These are phyloP conservation scores for Otus scops DNA, from an alignment of 2,797 vertebrate genomes.

Conservation along the genomic window DNA sequence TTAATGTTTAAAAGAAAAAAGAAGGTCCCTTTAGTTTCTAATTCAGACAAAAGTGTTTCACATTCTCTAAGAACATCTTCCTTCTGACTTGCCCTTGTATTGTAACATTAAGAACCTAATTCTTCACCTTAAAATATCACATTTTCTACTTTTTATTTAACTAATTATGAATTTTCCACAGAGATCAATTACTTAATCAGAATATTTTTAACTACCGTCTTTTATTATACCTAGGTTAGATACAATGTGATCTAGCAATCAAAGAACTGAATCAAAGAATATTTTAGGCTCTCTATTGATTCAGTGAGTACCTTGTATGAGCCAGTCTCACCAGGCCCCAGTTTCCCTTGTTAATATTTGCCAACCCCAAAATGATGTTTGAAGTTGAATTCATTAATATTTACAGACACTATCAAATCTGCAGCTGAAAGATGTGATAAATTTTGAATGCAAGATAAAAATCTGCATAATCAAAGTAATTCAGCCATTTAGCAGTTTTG, in stretches of 20 bases:
- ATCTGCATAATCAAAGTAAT: neutral
- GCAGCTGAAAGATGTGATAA: neutral
- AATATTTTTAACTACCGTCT: neutral
- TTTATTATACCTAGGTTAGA: neutral
- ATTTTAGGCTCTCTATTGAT: neutral
- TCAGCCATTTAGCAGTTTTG: neutral
- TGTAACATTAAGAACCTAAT: neutral
- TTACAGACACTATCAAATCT: neutral
- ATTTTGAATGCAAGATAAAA: neutral
- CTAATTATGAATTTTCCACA: neutral
- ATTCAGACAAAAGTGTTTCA: neutral
- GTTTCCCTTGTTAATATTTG: slow-evolving; percentile 3
- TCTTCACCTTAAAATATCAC: neutral
- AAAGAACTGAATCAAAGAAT: neutral
- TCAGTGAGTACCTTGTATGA: neutral
- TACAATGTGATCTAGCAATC: neutral
- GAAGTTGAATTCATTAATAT: slow-evolving; percentile 7
- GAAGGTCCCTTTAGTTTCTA: neutral
- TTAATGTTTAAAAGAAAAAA: slow-evolving; percentile 19
- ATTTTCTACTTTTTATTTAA: neutral
- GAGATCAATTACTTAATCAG: neutral
- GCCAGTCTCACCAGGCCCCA: neutral
- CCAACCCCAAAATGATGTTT: neutral
- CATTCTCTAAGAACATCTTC: neutral
- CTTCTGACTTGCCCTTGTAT: neutral